Percentiles rank a stretch among this genome's conserved stretches.
These are phyloP conservation scores for Tupaia tana DNA, from an alignment of 2,113 vertebrate genomes.

Conservation along the genomic window DNA sequence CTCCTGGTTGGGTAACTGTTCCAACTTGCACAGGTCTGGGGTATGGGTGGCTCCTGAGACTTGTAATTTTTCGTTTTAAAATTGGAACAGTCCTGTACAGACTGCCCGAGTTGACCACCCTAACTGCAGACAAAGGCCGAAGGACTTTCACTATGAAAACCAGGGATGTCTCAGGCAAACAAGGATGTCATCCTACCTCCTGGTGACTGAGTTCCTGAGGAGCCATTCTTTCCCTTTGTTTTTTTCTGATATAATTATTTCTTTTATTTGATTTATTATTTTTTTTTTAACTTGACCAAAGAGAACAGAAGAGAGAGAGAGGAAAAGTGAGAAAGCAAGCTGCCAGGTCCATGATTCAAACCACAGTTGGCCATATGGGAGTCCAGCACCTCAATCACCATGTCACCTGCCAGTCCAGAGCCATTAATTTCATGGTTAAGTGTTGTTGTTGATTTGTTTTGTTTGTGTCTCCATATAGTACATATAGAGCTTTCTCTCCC, in stretches of 20 bases:
- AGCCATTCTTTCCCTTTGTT: neutral
- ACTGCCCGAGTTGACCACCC: neutral
- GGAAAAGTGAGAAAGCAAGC: too few relatives aligned
- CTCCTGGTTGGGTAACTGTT: neutral
- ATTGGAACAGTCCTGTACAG: neutral
- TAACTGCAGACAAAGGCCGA: neutral
- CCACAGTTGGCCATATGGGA: too few relatives aligned
- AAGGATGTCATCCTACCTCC: neutral
- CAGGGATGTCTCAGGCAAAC: neutral
- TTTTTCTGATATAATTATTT: too few relatives aligned
- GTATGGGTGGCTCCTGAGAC: neutral
- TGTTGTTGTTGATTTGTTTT: neutral
- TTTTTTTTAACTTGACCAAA: too few relatives aligned
- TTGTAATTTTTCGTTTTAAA: neutral
- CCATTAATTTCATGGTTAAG: neutral
- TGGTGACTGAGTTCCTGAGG: neutral
- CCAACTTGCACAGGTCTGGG: neutral
- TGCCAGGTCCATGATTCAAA: too few relatives aligned
- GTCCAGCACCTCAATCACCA: too few relatives aligned
- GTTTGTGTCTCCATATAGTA: neutral
- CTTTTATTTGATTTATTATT: too few relatives aligned
- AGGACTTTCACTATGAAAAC: neutral
- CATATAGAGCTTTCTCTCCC: neutral
- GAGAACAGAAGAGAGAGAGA: too few relatives aligned
- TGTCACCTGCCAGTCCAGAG: too few relatives aligned